Conservation (phyloP, 2,113 vertebrate species). For the Macrotus californicus region DNA sequence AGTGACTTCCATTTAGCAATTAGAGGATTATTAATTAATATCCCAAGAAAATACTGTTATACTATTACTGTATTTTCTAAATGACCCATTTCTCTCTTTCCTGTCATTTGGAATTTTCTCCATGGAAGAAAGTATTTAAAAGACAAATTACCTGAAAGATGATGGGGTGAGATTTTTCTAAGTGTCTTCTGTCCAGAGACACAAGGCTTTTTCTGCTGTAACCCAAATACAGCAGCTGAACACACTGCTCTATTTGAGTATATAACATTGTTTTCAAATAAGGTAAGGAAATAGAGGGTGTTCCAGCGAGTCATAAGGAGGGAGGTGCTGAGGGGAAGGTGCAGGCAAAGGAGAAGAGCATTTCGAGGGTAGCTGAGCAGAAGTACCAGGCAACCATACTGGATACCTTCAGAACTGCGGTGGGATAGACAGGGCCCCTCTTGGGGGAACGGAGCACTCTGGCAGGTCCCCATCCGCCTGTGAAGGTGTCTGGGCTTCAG, state of each 20-base stretch:
- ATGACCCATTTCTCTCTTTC: background rate
- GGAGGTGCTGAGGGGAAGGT: background rate
- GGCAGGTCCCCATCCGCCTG: background rate
- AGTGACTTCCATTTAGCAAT: constrained; percentile 32
- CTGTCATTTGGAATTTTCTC: constrained; percentile 44
- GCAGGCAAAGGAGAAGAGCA: background rate
- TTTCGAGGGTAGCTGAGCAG: background rate
- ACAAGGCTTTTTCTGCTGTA: background rate
- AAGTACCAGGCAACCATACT: background rate
- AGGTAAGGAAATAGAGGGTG: background rate
- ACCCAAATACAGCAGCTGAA: background rate
- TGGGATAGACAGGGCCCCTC: background rate
- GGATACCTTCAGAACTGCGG: background rate
- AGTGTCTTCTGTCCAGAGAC: constrained; percentile 2
- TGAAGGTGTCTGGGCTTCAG: background rate
- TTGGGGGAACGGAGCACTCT: background rate
- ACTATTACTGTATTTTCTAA: background rate
- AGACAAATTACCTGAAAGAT: constrained; percentile 29
- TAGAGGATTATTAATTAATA: constrained; percentile 37
- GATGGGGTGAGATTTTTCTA: constrained; percentile 25
- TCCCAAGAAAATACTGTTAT: constrained; percentile 15
- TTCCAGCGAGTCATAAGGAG: background rate
- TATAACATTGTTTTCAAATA: background rate
- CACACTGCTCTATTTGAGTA: constrained; percentile 34
- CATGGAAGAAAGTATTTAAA: background rate